Evolutionary conservation across 2,797 vertebrate species (phyloP).

Genomic region (Melanotaenia nigrans): DNA sequence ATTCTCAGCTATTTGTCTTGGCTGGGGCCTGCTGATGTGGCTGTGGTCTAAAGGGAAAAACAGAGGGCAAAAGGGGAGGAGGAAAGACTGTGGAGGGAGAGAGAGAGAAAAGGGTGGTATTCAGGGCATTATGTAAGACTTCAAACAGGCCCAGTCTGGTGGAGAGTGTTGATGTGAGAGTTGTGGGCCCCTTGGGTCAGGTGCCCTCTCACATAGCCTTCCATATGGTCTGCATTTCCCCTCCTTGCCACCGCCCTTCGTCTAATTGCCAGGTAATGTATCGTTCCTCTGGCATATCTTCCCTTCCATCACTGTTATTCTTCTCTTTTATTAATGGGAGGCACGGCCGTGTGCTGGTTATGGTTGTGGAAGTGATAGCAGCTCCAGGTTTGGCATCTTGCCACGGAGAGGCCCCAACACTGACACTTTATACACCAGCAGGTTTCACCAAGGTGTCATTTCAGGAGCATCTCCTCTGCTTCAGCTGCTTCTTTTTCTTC

Average conservation of each 20-base stretch:
- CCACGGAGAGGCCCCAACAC: slow-evolving; percentile 75
- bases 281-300: slow-evolving; percentile 57
- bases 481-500: slow-evolving; percentile 58
- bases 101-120: slow-evolving; percentile 57
- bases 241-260: slow-evolving; percentile 58
- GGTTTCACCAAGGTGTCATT: slow-evolving; percentile 86
- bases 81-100: slow-evolving; percentile 31
- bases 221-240: slow-evolving; percentile 83
- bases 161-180: slow-evolving; percentile 74
- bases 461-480: slow-evolving; percentile 77
- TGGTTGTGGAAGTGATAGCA: slow-evolving; percentile 58
- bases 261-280: slow-evolving; percentile 86
- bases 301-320: slow-evolving; percentile 57
- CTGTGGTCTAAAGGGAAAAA: slow-evolving; percentile 69
- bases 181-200: slow-evolving; percentile 80
- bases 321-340: slow-evolving; percentile 72
- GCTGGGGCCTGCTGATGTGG: slow-evolving; percentile 58
- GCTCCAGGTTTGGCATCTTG: slow-evolving; percentile 69
- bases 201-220: slow-evolving; percentile 74
- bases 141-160: slow-evolving; percentile 72
- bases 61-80: slow-evolving; percentile 52
- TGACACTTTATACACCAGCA: slow-evolving; percentile 84
- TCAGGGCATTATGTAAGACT: slow-evolving; percentile 80
- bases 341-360: slow-evolving; percentile 30
- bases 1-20: slow-evolving; percentile 80